Conservation (phyloP, 1,140 invertebrate genomes). For the Uloborus diversus region DNA sequence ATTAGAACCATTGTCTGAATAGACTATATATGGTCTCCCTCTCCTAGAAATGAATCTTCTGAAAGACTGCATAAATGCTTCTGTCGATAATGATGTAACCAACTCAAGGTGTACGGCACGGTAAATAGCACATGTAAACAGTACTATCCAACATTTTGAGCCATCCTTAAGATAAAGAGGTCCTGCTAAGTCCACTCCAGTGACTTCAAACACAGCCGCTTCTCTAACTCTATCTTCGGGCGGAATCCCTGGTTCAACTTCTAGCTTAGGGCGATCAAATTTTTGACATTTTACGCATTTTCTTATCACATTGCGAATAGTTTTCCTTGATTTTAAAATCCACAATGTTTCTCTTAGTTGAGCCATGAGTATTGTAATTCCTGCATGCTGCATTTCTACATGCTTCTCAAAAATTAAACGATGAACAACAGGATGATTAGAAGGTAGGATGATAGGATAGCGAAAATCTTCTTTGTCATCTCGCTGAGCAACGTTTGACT, state of each 20-base stretch:
- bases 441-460: background rate
- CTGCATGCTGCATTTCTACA: background rate
- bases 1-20: conserved; percentile 22
- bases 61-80: background rate
- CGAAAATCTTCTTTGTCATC: background rate
- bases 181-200: conserved; percentile 63
- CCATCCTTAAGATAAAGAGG: conserved; percentile 60
- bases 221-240: conserved; percentile 60
- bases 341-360: background rate
- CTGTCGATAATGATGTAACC: conserved; percentile 6
- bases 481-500: background rate
- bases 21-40: background rate
- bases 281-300: too few species aligned
- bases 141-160: background rate
- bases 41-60: conserved; percentile 13
- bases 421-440: background rate
- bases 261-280: background rate
- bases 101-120: conserved; percentile 5
- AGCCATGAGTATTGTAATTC: background rate
- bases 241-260: conserved; percentile 26
- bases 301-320: background rate
- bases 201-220: conserved; percentile 61
- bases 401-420: background rate
- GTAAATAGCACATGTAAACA: conserved; percentile 7
- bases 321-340: conserved; percentile 11